Evolutionary conservation across 1,140 invertebrate species (phyloP), one percentile per base, ranked within the genome.

Genomic region (Xylocopa sonorina): DNA sequence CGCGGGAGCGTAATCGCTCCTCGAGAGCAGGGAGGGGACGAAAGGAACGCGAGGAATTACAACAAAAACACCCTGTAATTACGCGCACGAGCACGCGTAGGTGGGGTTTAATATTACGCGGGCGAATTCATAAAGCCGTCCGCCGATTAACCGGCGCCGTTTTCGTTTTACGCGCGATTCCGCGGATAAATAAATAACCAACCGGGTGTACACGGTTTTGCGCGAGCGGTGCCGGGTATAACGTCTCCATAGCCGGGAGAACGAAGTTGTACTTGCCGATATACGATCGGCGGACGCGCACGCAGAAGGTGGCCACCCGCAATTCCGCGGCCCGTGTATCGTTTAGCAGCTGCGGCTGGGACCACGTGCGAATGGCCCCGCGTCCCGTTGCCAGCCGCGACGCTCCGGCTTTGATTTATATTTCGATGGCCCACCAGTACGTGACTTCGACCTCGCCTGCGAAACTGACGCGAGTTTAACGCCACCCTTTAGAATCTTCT

Each of bases 211-310:
- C 57, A 71, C 51, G 75, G 58, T 84, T 79, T 84, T 73, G 41
- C 57, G 82, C 63, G 72, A 81, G 51, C 32, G 57, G 34, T 34
- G 29, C 57, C 66, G 57, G 60, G 53, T 80, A 83, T 91, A 91
- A 92, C 91, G 89, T 93, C 91, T 93, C 90, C 91, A 92, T 92
- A 85, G 80, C 67, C 66, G 72, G 71, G 57, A 27, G 80, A 86
- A 91, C 86, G 89, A 91, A 91, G 91, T 90, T 90, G 91, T 92
- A 89, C 87, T 88, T 87, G 89, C 88, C 91, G 89, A 91, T 92
- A 90, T 90, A 90, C 89, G 91, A 92, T 92, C 91, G 89, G 84
- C 74, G 66, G 88, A 89, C 87, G 84, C 83, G 83, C 87, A 86
- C 85, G 89, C 83, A 82, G 76, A 86, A 89, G 84, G 79, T 88